phyloP scores from a whole-genome alignment of 2,888 invertebrate species.

The Agonopterix arenella region DNA sequence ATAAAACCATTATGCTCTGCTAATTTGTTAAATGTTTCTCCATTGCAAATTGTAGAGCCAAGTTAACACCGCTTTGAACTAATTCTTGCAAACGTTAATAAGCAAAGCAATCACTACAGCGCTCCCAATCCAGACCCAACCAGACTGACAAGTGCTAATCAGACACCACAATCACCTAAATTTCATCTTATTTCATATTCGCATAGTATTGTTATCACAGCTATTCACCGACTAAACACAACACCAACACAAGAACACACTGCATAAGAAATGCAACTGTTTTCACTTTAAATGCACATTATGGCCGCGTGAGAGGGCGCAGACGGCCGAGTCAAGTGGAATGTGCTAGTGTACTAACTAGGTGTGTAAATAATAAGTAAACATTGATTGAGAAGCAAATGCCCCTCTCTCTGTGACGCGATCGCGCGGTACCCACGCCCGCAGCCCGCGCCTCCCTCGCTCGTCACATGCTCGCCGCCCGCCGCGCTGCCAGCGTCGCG shows the following conservation, averaged over 20 bases:
- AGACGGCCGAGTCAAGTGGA: conserved; percentile 52
- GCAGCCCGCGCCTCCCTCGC: conserved; percentile 32
- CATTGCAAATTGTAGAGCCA: not conserved
- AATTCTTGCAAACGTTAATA: conserved; percentile 8
- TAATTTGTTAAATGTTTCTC: too few species aligned
- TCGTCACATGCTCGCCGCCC: conserved; percentile 46
- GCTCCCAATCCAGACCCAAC: conserved; percentile 16
- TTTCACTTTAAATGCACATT: conserved; percentile 66
- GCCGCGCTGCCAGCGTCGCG: conserved; percentile 34
- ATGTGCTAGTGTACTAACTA: conserved; percentile 67
- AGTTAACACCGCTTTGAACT: not conserved
- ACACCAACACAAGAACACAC: conserved; percentile 40
- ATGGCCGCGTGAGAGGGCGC: conserved; percentile 25
- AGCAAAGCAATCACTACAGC: conserved; percentile 4
- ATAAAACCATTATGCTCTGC: too few species aligned
- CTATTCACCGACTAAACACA: conserved; percentile 36
- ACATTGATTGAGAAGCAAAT: conserved; percentile 45
- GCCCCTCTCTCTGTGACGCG: conserved; percentile 56
- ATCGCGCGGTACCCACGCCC: conserved; percentile 35
- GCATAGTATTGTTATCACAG: conserved; percentile 40
- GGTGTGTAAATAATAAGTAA: conserved; percentile 62
- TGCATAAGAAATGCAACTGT: conserved; percentile 45
- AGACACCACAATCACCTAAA: conserved; percentile 50
- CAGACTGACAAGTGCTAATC: conserved; percentile 16
- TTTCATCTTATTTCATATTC: conserved; percentile 75